Base-by-base conservation (phyloP, 2,113 vertebrate species). In the Cynocephalus volans region DNA sequence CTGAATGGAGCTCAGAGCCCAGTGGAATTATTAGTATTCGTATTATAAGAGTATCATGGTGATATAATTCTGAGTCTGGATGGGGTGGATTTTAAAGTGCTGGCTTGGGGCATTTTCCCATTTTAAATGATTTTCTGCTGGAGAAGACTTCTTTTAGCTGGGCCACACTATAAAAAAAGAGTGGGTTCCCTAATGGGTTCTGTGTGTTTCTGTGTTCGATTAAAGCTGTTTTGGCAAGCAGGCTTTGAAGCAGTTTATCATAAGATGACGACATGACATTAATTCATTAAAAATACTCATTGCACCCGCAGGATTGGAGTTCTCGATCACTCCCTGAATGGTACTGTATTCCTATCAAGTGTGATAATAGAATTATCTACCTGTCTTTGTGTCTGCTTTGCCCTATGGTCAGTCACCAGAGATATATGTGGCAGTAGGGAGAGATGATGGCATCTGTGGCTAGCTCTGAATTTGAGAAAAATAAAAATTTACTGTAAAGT, bases 221-320 rank as follows among this genome's bases (percentile, higher is more conserved):
- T 33, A 62, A 12, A n/a, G 31, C 50, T 60, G 0, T 41, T 60
- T 50, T 36, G 11, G 14, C 52, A 33, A 84, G 52, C 41, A 76
- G 45, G 58, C 67, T 60, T 28, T 70, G 31, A 93, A 69, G 56
- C 26, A 4, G 0, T 84, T 45, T 88, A 45, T n/a, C 52, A 17
- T 54, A n/a, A 54, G 45, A 7, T 17, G 69, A 60, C 31, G 1
- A 11, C 41, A 2, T 45, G 77, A 28, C 15, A 21, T 33, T n/a
- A 33, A 41, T 62, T 45, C 19, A 45, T 70, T 36, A 56, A 48
- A 72, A 73, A 62, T 19, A 52, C 33, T 54, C 52, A 1, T 24
- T 13, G 28, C 4, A 0, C n/a, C 56, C 13, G 82, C 28, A 54
- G 31, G 8, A 28, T 31, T 17, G 2, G n/a, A 0, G n/a, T 19